A percentile compares a stretch with the other conserved stretches of the same genome.
These are phyloP conservation scores for Uropsilus gracilis DNA, from an alignment of 2,113 vertebrate genomes.

Conservation along the genomic window DNA sequence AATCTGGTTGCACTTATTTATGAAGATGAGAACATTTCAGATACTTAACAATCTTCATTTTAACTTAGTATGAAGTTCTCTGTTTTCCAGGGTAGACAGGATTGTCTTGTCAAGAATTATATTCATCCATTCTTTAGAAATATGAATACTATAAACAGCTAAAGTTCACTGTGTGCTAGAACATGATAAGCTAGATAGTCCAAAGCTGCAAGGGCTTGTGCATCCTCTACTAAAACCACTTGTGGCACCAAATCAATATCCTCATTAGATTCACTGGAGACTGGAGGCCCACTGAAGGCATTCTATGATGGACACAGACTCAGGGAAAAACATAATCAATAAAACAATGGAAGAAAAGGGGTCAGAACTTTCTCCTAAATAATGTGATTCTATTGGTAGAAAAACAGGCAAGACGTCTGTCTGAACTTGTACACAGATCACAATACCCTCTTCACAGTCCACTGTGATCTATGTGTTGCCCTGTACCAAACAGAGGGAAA, in stretches of 20 bases:
- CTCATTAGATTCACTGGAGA: neutral
- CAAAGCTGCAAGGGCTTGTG: neutral
- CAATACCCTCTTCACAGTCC: neutral
- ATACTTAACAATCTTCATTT: neutral
- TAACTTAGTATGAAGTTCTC: neutral
- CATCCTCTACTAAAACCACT: neutral
- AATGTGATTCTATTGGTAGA: neutral
- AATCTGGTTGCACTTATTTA: neutral
- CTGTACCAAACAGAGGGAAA: neutral
- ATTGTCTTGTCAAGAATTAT: neutral
- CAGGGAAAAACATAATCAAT: neutral
- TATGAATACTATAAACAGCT: neutral
- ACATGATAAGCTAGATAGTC: slow-evolving; percentile 9
- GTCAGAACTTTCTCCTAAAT: neutral
- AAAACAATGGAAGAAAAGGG: neutral
- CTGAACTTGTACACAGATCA: neutral
- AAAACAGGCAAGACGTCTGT: neutral
- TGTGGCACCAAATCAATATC: neutral
- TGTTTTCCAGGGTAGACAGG: neutral
- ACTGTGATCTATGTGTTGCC: neutral
- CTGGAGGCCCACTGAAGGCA: neutral
- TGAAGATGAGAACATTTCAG: neutral
- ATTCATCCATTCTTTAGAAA: slow-evolving; percentile 11
- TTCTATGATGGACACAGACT: neutral
- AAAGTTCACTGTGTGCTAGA: neutral